Base-by-base conservation (phyloP, 2,113 vertebrate genomes). In the Oreochromis tanganicae region DNA sequence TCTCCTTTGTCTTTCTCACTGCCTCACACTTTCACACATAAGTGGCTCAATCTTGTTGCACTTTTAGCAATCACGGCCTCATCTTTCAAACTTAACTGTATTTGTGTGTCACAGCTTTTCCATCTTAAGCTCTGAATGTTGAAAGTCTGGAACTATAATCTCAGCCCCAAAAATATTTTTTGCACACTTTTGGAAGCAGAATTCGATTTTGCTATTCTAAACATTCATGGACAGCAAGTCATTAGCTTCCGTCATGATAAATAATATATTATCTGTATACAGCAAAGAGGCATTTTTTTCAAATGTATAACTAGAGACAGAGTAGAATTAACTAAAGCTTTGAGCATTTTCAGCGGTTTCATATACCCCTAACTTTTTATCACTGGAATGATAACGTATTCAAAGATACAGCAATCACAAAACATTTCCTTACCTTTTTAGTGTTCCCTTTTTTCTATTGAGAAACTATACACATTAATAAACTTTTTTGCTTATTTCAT, bases 111-210 rank as follows among this genome's bases (percentile, higher is more conserved):
- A 73, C 16, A 41, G 16, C 5, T 36, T 85, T 78, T 87, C 16
- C 32, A 56, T 46, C 19, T 46, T 75, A 34, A 55, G n/a, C 13
- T 68, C 6, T 55, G 9, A 84, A 86, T 46, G 19, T 27, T 14
- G 80, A 78, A 56, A 11, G 52, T 80, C 84, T 88, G 80, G 83
- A 91, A 86, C 86, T 66, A 83, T 87, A 9, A 79, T 86, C n/a
- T 86, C 9, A 2, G 19, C 52, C 12, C 36, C 55, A 1, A 59
- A 78, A 79, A 4, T 41, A 21, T 36, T 55, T 59, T 85, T 4
- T 59, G 4, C 24, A 19, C 21, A 55, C 10, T 38, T 57, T 29
- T 71, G 9, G 17, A 86, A 85, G 13, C 12, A 54, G 56, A 38
- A 43, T 56, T 78, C 19, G 16, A 17, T 55, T 82, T 66, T 16